Base-by-base conservation (phyloP, 2,888 invertebrate genomes). In the Leucophora obtusa region DNA sequence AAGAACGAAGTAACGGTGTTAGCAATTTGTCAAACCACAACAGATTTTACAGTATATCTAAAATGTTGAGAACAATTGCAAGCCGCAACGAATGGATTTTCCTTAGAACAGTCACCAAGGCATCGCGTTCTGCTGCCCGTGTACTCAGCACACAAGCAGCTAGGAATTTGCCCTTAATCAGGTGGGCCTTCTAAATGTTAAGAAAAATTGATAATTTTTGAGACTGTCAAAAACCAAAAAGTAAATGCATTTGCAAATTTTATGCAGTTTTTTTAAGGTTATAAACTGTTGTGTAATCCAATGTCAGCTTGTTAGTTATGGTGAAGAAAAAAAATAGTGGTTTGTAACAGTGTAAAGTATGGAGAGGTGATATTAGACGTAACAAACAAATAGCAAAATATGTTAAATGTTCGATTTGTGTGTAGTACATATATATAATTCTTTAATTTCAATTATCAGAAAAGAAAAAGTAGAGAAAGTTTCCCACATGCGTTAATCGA, bases 41-140 rank as follows among this genome's bases (percentile, higher is more conserved):
- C 53, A 28, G 24, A 33, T 58, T 60, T 35, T 35, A 35, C 9
- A 60, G 6, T 28, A 28, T 28, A 28, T 1, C 28, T 56, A 84
- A 91, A 90, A 95, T 95, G 95, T 92, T 95, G 91, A 93, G 95
- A 92, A 93, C 94, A 90, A 93, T 94, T 87, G 91, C 93, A 87
- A 91, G 93, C 90, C 93, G 94, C 91, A 94, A 93, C 90, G 93
- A 94, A 89, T 90, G 93, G 85, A 82, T 87, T 83, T 89, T 94
- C 79, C 89, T 94, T 85, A 93, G 93, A 87, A 93, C 92, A 91
- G 91, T 92, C 65, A 53, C 79, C 56, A 62, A 76, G 66, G 69
- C 85, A 82, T 79, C 85, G 72, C 93, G 86, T 90, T 74, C 82
- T 74, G 86, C 85, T 72, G 83, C 85, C 33, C 87, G 90, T 35